Evolutionary conservation across 1,140 invertebrate species (phyloP).

Genomic region (Drosophila malerkotliana): DNA sequence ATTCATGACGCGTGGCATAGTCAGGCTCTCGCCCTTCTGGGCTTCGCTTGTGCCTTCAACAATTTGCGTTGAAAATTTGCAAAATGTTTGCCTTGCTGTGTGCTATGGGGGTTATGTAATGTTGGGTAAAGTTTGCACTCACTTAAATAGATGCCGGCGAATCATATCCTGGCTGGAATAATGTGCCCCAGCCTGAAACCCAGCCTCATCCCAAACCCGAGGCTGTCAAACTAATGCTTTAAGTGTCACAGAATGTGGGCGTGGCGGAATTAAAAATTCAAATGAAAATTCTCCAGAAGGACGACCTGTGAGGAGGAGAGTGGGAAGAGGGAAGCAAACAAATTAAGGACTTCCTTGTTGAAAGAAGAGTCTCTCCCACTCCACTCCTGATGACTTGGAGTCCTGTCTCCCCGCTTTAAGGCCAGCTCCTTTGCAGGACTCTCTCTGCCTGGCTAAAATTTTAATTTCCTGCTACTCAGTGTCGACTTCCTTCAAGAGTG

Average conservation of each 20-base stretch:
- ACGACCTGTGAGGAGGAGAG: neutral
- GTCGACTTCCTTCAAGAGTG: slow-evolving; percentile 53
- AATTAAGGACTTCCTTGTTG: slow-evolving; percentile 72
- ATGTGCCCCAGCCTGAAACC: slow-evolving; percentile 19
- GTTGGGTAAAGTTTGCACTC: slow-evolving; percentile 66
- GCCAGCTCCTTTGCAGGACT: slow-evolving; percentile 38
- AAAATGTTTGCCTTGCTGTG: slow-evolving; percentile 62
- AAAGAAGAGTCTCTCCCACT: slow-evolving; percentile 15
- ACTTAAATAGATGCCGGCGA: slow-evolving; percentile 76
- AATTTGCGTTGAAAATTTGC: slow-evolving; percentile 75
- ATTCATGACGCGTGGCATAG: slow-evolving; percentile 51
- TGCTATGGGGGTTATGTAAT: slow-evolving; percentile 55
- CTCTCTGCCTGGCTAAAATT: slow-evolving; percentile 62
- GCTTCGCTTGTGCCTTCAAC: slow-evolving; percentile 48
- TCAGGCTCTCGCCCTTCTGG: slow-evolving; percentile 12
- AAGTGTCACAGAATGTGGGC: slow-evolving; percentile 67
- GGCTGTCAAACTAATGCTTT: slow-evolving; percentile 71
- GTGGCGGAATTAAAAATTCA: slow-evolving; percentile 75
- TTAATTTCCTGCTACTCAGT: slow-evolving; percentile 76
- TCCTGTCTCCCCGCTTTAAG: slow-evolving; percentile 48
- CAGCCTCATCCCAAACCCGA: neutral
- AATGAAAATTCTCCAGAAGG: slow-evolving; percentile 67
- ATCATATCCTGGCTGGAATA: slow-evolving; percentile 54
- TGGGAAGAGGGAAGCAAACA: slow-evolving; percentile 34
- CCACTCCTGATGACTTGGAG: slow-evolving; percentile 33